Percentiles rank a stretch among this genome's conserved stretches.
phyloP scores from a whole-genome alignment of 2,113 vertebrate genomes.

The Laticauda colubrina region DNA sequence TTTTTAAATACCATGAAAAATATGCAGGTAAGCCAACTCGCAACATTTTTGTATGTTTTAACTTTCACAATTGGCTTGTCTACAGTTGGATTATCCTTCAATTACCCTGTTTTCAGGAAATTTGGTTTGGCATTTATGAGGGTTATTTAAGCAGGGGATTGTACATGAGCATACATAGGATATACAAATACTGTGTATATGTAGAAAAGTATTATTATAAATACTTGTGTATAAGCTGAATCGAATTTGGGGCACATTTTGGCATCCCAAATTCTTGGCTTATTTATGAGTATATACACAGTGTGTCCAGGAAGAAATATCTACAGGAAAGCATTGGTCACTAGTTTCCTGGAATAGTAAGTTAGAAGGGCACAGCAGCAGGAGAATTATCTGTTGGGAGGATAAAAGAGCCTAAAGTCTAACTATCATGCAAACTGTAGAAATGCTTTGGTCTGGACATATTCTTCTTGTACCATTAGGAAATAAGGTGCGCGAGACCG shows the following conservation, averaged over 20 bases:
- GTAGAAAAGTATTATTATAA: background rate
- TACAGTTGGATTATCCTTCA: background rate
- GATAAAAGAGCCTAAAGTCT: background rate
- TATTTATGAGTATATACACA: background rate
- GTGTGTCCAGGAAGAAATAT: background rate
- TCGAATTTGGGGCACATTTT: background rate
- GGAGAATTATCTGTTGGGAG: background rate
- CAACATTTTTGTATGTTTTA: background rate
- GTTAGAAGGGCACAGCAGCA: background rate
- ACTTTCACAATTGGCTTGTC: background rate
- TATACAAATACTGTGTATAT: background rate
- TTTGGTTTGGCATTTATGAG: background rate
- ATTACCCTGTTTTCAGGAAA: background rate
- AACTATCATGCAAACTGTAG: background rate
- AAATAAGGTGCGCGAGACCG: too few relatives aligned
- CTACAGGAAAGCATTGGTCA: background rate
- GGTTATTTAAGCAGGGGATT: background rate
- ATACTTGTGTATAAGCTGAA: background rate
- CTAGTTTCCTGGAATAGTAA: background rate
- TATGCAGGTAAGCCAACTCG: background rate
- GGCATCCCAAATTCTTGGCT: background rate
- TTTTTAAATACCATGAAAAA: background rate
- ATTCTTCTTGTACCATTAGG: background rate
- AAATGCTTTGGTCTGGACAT: background rate
- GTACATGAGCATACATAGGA: background rate